phyloP scores from a whole-genome alignment of 2,888 invertebrate species.

The Tridacna gigas region DNA sequence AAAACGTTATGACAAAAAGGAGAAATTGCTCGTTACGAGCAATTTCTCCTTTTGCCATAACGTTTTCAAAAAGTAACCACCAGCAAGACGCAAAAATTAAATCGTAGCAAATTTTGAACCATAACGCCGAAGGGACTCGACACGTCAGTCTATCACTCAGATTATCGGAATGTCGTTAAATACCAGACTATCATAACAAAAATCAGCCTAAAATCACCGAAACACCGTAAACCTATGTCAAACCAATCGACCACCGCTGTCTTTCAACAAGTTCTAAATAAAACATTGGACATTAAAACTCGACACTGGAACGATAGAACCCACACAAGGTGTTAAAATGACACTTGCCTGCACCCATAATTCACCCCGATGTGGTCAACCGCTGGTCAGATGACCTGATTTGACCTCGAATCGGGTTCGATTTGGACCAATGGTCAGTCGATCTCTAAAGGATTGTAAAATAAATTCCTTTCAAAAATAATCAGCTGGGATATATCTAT shows the following conservation, averaged over 20 bases:
- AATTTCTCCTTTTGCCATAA: background rate
- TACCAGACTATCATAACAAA: constrained; percentile 21
- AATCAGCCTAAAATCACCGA: constrained; percentile 26
- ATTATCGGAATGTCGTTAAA: constrained; percentile 15
- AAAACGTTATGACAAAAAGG: background rate
- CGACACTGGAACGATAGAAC: constrained; percentile 4
- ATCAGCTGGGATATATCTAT: constrained; percentile 44
- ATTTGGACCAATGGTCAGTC: constrained; percentile 30
- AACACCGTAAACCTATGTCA: constrained; percentile 18
- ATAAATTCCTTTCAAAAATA: constrained; percentile 50
- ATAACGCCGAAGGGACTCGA: too few relatives aligned
- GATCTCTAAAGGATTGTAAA: constrained; percentile 52
- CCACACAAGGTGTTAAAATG: constrained; percentile 47
- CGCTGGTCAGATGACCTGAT: constrained; percentile 34
- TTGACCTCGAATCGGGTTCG: constrained; percentile 25
- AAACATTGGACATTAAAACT: constrained; percentile 6
- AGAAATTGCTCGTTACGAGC: background rate
- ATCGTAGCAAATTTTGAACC: too few relatives aligned
- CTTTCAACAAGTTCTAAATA: background rate
- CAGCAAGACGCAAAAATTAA: too few relatives aligned
- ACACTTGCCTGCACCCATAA: constrained; percentile 43
- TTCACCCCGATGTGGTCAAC: constrained; percentile 46
- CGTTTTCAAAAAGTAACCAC: background rate
- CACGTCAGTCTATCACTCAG: background rate
- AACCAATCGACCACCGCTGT: constrained; percentile 12